Evolutionary conservation across 2,113 vertebrate genomes (phyloP).

Genomic region (Eulemur rufifrons): DNA sequence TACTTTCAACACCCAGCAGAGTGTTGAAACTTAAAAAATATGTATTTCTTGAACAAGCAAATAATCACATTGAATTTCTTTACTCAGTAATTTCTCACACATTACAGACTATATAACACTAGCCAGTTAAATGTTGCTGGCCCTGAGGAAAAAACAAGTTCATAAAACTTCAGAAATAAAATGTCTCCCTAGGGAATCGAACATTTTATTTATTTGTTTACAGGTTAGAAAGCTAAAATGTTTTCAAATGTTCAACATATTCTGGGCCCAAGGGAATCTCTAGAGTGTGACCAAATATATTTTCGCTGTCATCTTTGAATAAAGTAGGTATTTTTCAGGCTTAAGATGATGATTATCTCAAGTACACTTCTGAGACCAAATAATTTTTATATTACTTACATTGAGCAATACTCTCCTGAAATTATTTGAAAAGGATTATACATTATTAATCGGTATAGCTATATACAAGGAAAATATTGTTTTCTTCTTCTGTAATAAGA

Average conservation of each 20-base stretch:
- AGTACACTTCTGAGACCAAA: background rate
- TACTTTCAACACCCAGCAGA: background rate
- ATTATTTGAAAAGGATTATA: background rate
- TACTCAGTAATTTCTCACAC: background rate
- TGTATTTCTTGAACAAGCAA: background rate
- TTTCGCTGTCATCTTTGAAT: background rate
- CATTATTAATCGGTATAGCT: background rate
- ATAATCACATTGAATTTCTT: slow-evolving; percentile 31
- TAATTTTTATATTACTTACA: background rate
- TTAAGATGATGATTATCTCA: background rate
- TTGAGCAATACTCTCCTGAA: background rate
- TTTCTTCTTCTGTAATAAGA: background rate
- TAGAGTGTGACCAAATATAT: background rate
- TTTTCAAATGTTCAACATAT: slow-evolving; percentile 34
- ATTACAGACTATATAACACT: slow-evolving; percentile 10
- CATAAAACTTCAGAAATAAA: slow-evolving; percentile 51
- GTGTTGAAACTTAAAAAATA: background rate
- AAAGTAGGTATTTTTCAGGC: slow-evolving; percentile 22
- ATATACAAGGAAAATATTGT: background rate
- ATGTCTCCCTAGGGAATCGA: background rate
- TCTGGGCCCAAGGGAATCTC: slow-evolving; percentile 26
- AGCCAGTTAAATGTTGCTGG: slow-evolving; percentile 21
- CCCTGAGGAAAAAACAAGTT: background rate
- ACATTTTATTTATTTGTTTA: slow-evolving; percentile 42
- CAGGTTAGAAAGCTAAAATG: slow-evolving; percentile 42